Evolutionary conservation across 1,140 invertebrate genomes (phyloP), one percentile per base, ranked within the genome.

Genomic region (Sipha flava): DNA sequence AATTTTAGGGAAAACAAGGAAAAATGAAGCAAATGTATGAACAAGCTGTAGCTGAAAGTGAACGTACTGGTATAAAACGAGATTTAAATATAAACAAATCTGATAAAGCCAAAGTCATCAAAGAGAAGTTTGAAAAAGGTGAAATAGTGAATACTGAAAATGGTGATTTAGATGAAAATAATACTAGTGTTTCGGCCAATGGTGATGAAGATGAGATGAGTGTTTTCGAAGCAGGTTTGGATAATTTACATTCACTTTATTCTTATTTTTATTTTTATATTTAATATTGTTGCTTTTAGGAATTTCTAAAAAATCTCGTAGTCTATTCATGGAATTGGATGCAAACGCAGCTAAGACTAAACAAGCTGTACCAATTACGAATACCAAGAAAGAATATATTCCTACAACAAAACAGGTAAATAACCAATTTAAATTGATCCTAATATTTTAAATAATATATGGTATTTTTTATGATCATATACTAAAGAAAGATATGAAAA

Each of bases 11-110:
- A 12, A 94, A 95, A 85, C 93, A 95, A 87, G 92, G 92, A 0
- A 94, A 94, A 83, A 93, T 96, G 86, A 95, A 95, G 83, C 94
- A 96, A 84, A 90, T 94, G 88, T 96, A 96, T 85, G 94, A 96
- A 84, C 93, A 95, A 83, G 94, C 94, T 6, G 92, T 95, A 0
- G 89, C 92, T 81, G 93, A 95, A 83, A 92, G 91, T 79, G 91
- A 92, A 84, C 88, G 88, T 81, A 83, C 86, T 85, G 81, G 83
- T 84, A 84, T 87, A 88, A 81, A 90, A 88, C 85, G 89, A 89
- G 80, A 85, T 89, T 37, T 87, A 87, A 52, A 84, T 43, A 83
- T 83, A 37, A 82, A 83, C 77, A 87, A 88, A 52, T 86, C 86
- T 64, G 90, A 90, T 80, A 90, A 90, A 81, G 88, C 93, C 1